Conservation (phyloP, 2,888 invertebrate species). For the Arctia plantaginis region DNA sequence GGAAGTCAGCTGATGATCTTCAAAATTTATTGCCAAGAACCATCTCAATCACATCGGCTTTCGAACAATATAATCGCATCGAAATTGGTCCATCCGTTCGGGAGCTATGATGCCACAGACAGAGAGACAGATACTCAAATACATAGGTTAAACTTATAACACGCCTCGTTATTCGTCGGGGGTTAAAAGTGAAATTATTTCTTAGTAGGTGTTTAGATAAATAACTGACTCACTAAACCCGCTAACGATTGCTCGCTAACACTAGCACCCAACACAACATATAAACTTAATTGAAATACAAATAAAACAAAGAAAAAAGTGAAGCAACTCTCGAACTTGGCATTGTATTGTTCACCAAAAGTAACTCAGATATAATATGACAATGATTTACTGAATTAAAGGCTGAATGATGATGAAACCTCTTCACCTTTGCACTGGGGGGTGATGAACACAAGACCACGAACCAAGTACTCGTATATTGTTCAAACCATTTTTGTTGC, state of each 20-base stretch:
- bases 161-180: too few species aligned
- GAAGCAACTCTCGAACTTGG: slow-evolving; percentile 45
- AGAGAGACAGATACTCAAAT: too few species aligned
- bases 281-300: slow-evolving; percentile 32
- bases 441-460: background rate
- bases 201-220: too few species aligned
- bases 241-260: slow-evolving; percentile 18
- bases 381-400: slow-evolving; percentile 20
- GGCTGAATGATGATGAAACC: slow-evolving; percentile 22
- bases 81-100: too few species aligned
- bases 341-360: slow-evolving; percentile 44
- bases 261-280: slow-evolving; percentile 18
- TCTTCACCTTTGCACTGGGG: slow-evolving; percentile 7
- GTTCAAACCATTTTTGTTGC: background rate
- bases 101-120: too few species aligned
- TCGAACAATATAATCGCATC: too few species aligned
- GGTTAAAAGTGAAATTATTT: too few species aligned
- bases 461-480: background rate
- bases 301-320: slow-evolving; percentile 30
- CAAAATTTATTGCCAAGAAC: too few species aligned
- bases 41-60: too few species aligned
- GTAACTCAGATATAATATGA: slow-evolving; percentile 19
- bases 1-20: too few species aligned
- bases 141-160: too few species aligned
- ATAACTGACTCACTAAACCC: background rate